Percentiles rank a stretch among this genome's conserved stretches.
phyloP scores from a whole-genome alignment of 2,797 vertebrate genomes.

The Harpagifer antarcticus region DNA sequence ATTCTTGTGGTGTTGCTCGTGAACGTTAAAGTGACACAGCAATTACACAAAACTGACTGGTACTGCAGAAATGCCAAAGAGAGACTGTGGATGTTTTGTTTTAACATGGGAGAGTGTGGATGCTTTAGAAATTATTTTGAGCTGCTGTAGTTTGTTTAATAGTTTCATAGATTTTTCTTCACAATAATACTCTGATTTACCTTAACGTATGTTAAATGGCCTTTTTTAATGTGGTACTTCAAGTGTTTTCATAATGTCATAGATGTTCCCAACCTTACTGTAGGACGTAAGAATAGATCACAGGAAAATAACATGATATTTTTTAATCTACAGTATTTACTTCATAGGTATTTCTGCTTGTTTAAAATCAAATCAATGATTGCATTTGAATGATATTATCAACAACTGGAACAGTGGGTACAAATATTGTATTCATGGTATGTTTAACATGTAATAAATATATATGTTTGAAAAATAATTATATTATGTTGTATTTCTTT shows the following conservation, averaged over 20 bases:
- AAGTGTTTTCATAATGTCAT: not conserved
- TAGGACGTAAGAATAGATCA: not conserved
- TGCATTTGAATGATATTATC: slow-evolving; percentile 11
- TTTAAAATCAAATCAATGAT: slow-evolving; percentile 35
- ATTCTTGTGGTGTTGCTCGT: slow-evolving; percentile 62
- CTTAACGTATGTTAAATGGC: not conserved
- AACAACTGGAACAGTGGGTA: slow-evolving; percentile 1
- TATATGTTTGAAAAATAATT: not conserved
- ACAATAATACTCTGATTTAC: not conserved
- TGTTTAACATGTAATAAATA: slow-evolving; percentile 32
- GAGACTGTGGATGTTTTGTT: slow-evolving; percentile 30
- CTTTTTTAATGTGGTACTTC: slow-evolving; percentile 3
- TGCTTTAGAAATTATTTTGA: slow-evolving; percentile 33
- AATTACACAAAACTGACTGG: slow-evolving; percentile 31
- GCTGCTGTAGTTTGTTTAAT: slow-evolving; percentile 51
- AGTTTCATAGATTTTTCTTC: not conserved
- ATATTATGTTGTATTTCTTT: slow-evolving; percentile 5
- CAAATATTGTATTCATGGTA: not conserved
- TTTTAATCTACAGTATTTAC: slow-evolving; percentile 12
- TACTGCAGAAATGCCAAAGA: slow-evolving; percentile 50
- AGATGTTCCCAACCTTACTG: not conserved
- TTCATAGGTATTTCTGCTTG: slow-evolving; percentile 27
- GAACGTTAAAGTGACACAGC: slow-evolving; percentile 35
- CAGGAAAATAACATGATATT: not conserved
- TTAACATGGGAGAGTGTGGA: not conserved